Base-by-base conservation (phyloP, 2,797 vertebrate genomes). In the Lycodopsis pacificus region DNA sequence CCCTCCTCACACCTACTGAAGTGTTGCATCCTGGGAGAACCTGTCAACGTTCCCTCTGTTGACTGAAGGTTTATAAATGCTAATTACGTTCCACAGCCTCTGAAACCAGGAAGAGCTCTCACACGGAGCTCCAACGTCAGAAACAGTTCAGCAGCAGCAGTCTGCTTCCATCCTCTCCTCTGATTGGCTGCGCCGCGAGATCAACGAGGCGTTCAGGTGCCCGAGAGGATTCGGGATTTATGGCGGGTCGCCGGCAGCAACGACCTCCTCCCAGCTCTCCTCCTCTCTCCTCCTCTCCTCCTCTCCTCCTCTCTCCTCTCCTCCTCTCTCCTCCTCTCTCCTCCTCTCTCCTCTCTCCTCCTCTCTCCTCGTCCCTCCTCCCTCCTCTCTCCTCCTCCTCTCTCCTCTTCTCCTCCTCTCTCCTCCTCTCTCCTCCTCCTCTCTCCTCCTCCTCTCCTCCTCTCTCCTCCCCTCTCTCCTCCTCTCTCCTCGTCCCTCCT, bases 81-180 rank as follows among this genome's bases (percentile, higher is more conserved):
- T 77, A 36, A 62, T 84, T 71, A 27, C 36, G 49, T 82, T 70
- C 76, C 58, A 53, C 75, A 77, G 78, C 65, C 36, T 27, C 7
- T 40, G 69, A 49, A 11, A 65, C 22, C 58, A 42, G 56, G 30
- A 38, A 81, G 71, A 48, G 80, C 80, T 88, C 82, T 42, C 66
- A 9, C 58, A 22, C 8, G 1, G 46, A 69, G 70, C 56, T 13
- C 15, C 14, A 15, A 19, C 13, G 32, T 32, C 1, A 71, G 49
- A 80, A 68, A 46, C 67, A 59, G 70, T 69, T 64, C 57, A 71
- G 71, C 75, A 57, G 49, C 62, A 36, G 9, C 44, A 20, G 70
- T 79, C 84, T 88, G 88, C 86, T 88, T 86, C 68, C 73, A 67
- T 85, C 79, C 70, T 77, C 81, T 72, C 82, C 84, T 77, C 82